Evolutionary conservation across 2,113 vertebrate species (phyloP).

Genomic region (Mesocricetus auratus): DNA sequence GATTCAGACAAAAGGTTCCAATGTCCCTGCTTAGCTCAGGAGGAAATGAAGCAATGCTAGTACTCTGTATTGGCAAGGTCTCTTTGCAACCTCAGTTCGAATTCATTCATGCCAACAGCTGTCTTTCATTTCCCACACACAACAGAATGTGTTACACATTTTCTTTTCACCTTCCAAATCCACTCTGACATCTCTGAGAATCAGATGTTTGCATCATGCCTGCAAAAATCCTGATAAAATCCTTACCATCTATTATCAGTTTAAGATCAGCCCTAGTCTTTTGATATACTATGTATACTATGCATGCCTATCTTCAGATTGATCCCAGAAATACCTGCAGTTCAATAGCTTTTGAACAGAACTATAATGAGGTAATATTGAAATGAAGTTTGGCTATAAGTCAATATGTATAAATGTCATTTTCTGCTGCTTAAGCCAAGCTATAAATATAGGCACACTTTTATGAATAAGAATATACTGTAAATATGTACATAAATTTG

Average conservation of each 20-base stretch:
- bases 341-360: neutral
- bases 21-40: neutral
- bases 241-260: neutral
- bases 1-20: slow-evolving; percentile 17
- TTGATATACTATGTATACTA: neutral
- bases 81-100: neutral
- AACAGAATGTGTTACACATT: neutral
- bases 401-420: neutral
- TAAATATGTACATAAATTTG: neutral
- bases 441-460: neutral
- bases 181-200: neutral
- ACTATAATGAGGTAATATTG: neutral
- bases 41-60: slow-evolving; percentile 6
- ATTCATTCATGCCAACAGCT: neutral
- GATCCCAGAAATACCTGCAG: neutral
- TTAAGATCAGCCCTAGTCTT: neutral
- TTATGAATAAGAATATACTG: neutral
- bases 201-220: slow-evolving; percentile 6
- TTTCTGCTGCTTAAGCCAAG: neutral
- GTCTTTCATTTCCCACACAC: slow-evolving; percentile 18
- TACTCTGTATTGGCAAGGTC: neutral
- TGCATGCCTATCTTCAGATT: neutral
- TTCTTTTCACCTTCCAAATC: slow-evolving; percentile 20
- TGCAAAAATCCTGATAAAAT: neutral
- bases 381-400: neutral